phyloP scores from a whole-genome alignment of 2,888 invertebrate genomes.

The Drosophila koepferae region DNA sequence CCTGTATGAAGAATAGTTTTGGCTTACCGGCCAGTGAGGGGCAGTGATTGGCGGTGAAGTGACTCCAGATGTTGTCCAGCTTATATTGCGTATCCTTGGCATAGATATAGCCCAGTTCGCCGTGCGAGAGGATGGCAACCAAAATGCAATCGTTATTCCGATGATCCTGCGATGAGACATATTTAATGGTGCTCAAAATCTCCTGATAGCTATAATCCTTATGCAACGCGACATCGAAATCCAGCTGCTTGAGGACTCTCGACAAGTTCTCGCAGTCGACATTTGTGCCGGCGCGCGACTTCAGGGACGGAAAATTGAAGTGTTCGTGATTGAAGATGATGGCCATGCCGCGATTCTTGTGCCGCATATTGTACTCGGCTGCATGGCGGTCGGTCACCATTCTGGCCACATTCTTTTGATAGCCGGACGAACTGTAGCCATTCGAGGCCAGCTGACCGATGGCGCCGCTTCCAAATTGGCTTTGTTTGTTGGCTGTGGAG shows the following conservation, averaged over 20 bases:
- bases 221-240: conserved; percentile 90
- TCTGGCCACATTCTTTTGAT: conserved; percentile 82
- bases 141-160: conserved; percentile 92
- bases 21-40: conserved; percentile 94
- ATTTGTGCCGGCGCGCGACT: conserved; percentile 93
- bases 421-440: conserved; percentile 76
- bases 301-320: conserved; percentile 90
- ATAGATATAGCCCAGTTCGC: conserved; percentile 94
- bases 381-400: conserved; percentile 90
- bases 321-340: conserved; percentile 95
- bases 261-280: conserved; percentile 92
- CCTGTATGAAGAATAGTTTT: conserved; percentile 91
- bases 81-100: conserved; percentile 94
- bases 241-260: conserved; percentile 88
- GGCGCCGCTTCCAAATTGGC: conserved; percentile 64
- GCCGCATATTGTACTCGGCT: conserved; percentile 94
- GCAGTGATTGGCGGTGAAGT: conserved; percentile 93
- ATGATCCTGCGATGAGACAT: conserved; percentile 92
- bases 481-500: conserved; percentile 44
- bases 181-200: conserved; percentile 88
- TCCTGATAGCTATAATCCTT: conserved; percentile 90
- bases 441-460: conserved; percentile 78
- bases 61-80: conserved; percentile 91
- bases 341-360: conserved; percentile 92
- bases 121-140: conserved; percentile 94